Percentiles rank a stretch among this genome's conserved stretches.
Evolutionary conservation across 2,113 vertebrate species (phyloP).

Genomic region (Chelonoidis abingdonii): DNA sequence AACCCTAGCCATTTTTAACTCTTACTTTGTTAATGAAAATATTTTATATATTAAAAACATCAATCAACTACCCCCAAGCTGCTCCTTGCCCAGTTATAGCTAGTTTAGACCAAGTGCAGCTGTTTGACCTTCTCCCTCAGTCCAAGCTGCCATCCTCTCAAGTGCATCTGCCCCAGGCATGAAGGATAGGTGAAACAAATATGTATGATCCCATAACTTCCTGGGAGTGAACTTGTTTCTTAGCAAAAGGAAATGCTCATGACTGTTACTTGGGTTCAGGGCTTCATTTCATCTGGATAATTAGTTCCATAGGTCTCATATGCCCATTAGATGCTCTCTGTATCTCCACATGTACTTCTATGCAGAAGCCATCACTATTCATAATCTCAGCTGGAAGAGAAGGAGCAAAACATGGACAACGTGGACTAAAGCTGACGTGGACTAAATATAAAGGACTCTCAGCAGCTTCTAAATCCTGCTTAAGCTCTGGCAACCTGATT

Average conservation of each 20-base stretch:
- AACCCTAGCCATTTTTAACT: constrained; percentile 5
- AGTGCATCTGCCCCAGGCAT: not conserved
- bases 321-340: not conserved
- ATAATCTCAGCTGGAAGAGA: not conserved
- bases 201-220: not conserved
- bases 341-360: not conserved
- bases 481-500: not conserved
- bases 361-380: not conserved
- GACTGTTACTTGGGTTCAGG: not conserved
- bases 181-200: not conserved
- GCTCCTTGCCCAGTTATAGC: too few species aligned
- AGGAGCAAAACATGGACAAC: not conserved
- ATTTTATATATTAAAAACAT: not conserved
- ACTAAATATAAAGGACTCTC: not conserved
- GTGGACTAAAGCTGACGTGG: not conserved
- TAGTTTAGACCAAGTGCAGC: not conserved
- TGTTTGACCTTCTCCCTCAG: not conserved
- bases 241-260: not conserved
- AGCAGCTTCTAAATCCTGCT: not conserved
- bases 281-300: not conserved
- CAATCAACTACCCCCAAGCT: not conserved
- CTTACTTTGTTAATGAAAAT: not conserved
- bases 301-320: not conserved
- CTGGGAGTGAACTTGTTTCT: not conserved
- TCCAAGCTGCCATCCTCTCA: not conserved